These are phyloP conservation scores for Acrobasis suavella DNA, from an alignment of 2,888 invertebrate species.

Conservation along the genomic window DNA sequence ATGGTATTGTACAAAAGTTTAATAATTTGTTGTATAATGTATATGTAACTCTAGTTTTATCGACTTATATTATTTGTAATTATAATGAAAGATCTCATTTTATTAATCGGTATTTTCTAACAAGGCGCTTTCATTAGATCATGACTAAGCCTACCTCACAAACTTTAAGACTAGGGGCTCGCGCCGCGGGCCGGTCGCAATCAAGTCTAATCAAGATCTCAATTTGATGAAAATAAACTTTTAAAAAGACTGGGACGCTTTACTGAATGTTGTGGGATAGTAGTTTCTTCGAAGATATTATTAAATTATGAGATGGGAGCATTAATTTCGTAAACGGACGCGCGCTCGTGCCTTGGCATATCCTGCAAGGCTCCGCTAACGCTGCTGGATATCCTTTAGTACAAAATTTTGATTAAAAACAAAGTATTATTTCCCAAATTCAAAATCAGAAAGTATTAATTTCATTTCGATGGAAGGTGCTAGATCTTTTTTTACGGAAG, in stretches of 20 bases:
- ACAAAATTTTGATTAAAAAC: constrained; percentile 68
- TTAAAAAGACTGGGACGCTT: constrained; percentile 83
- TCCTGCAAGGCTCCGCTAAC: constrained; percentile 57
- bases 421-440: constrained; percentile 79
- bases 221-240: constrained; percentile 82
- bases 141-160: constrained; percentile 83
- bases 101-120: constrained; percentile 83
- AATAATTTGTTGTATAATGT: constrained; percentile 80
- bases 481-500: constrained; percentile 52
- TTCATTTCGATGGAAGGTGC: constrained; percentile 64
- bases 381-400: constrained; percentile 68
- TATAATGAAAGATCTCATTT: constrained; percentile 83
- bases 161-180: constrained; percentile 69
- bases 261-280: constrained; percentile 82
- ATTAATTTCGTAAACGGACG: constrained; percentile 66
- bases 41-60: constrained; percentile 80
- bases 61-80: constrained; percentile 80
- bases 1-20: constrained; percentile 71
- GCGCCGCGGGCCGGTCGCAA: constrained; percentile 61
- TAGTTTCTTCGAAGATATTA: constrained; percentile 80
- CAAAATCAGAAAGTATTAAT: constrained; percentile 77
- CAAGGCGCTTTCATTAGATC: constrained; percentile 83
- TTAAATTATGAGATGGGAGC: constrained; percentile 80
- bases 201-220: constrained; percentile 82
- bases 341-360: constrained; percentile 50